Evolutionary conservation across 2,113 vertebrate genomes (phyloP).

Genomic region (Antechinus stuartii): DNA sequence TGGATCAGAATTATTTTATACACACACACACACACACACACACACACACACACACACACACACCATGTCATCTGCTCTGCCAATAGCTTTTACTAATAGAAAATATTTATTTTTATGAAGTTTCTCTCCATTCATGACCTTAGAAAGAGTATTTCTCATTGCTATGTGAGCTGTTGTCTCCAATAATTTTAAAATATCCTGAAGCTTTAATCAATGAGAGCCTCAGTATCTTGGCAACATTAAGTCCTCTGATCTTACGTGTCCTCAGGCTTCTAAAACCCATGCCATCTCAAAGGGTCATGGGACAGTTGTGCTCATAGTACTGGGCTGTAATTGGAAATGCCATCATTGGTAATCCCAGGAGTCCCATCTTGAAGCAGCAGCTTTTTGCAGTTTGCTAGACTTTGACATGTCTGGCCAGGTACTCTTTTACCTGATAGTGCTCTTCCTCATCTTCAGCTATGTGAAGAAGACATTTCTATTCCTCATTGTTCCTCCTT

Average conservation of each 20-base stretch:
- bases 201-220: neutral
- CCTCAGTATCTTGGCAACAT: neutral
- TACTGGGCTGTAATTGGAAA: neutral
- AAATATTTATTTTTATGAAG: neutral
- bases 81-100: neutral
- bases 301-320: neutral
- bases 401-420: neutral
- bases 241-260: neutral
- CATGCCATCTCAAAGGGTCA: neutral
- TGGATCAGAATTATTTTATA: neutral
- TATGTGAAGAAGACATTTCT: neutral
- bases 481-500: neutral
- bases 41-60: neutral
- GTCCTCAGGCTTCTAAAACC: neutral
- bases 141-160: neutral
- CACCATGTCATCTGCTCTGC: neutral
- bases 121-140: neutral
- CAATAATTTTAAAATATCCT: neutral
- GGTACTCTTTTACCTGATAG: neutral
- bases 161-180: neutral
- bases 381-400: neutral
- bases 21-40: neutral
- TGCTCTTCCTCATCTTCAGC: neutral
- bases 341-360: neutral
- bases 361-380: neutral